Base-by-base conservation (phyloP, 2,113 vertebrate species). In the Nannobrachium achirus region DNA sequence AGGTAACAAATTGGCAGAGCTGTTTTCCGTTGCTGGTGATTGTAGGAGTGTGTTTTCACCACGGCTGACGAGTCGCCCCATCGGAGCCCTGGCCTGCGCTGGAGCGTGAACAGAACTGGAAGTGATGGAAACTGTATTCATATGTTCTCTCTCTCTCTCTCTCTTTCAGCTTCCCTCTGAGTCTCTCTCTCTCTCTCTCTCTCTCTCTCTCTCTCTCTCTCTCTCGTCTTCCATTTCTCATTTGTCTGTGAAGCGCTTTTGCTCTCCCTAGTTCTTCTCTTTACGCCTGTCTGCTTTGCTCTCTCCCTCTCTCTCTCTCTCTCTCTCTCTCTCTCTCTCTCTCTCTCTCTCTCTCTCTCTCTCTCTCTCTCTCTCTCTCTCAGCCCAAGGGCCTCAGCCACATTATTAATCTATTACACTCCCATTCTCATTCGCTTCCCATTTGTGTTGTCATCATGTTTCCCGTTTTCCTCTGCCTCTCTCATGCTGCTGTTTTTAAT, bases 1-100 rank as follows among this genome's bases (percentile, higher is more conserved):
- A 83, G 82, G 83, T 87, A 86, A 84, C 76, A 86, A 84, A 84
- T 82, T 84, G 86, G 68, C 78, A 50, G 66, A 18, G 55, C 69
- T 72, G 70, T 76, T 81, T 80, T 67, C 56, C 60, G 73, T 63
- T 64, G 74, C 63, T 10, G 50, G 64, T 71, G 76, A 78, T 79
- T 83, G 76, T 76, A 53, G 66, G 73, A 76, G 80, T 50, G 73
- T 82, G 68, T 83, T 85, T 68, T 82, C 67, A 66, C 25, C 52
- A 39, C 20, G 48, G 7, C 76, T 7, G 15, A 49, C 13, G 41
- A 63, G 63, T 69, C 68, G n/a, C 69, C 66, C 71, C 13, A 68
- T 75, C 64, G 14, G 71, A 69, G 76, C 61, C 60, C 6, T 3
- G 49, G 66, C 56, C 73, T 58, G 63, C 20, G 10, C 19, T 56